Percentiles rank a stretch among this genome's conserved stretches.
phyloP scores from a whole-genome alignment of 2,797 vertebrate genomes.

The Rallus crepitans region DNA sequence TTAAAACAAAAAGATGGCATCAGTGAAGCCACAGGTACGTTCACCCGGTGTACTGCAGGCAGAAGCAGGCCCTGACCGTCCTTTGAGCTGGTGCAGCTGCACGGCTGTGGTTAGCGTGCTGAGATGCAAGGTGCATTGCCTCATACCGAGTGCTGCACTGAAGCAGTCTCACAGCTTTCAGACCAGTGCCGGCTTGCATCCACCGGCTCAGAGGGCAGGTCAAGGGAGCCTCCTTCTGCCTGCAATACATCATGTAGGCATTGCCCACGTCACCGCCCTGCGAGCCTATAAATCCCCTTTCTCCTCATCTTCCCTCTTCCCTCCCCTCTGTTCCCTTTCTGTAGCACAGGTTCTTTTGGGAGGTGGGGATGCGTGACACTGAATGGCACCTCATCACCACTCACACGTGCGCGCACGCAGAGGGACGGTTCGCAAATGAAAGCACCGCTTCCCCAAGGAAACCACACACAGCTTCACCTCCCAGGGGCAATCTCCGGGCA shows the following conservation, averaged over 20 bases:
- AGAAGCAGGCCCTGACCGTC: neutral
- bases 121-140: neutral
- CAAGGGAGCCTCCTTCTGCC: neutral
- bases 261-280: neutral
- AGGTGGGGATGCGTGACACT: neutral
- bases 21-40: fast-evolving
- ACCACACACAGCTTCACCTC: neutral
- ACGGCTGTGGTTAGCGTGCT: fast-evolving
- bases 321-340: neutral
- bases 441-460: neutral
- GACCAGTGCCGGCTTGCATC: neutral
- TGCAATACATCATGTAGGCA: neutral
- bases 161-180: neutral
- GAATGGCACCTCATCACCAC: neutral
- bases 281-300: neutral
- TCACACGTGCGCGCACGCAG: fast-evolving
- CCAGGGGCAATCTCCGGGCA: neutral
- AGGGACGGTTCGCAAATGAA: neutral
- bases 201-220: fast-evolving
- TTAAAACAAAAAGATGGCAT: neutral
- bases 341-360: neutral
- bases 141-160: neutral
- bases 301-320: neutral
- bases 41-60: neutral
- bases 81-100: neutral